A percentile compares a stretch with the other conserved stretches of the same genome.
These are phyloP conservation scores for Trogon surrucura DNA, from an alignment of 2,113 vertebrate genomes.

Conservation along the genomic window DNA sequence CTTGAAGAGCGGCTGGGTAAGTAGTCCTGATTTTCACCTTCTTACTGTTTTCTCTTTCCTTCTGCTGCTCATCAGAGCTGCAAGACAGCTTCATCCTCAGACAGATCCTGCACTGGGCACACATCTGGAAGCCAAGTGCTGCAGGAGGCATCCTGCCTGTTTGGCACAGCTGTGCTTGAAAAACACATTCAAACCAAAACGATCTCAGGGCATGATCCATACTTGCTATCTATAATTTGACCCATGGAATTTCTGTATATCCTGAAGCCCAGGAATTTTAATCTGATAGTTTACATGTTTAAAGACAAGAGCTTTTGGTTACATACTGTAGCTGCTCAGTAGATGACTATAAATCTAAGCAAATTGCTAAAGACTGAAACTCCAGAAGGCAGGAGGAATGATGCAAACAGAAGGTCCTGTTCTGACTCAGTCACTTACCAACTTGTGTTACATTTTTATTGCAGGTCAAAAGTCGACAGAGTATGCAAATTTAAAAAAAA, in stretches of 20 bases:
- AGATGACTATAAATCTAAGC: conserved; percentile 21
- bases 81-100: not conserved
- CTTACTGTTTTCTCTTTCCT: not conserved
- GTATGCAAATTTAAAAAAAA: conserved; percentile 49
- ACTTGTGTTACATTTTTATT: conserved; percentile 61
- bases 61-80: not conserved
- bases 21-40: not conserved
- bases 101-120: not conserved
- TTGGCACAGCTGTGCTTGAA: not conserved
- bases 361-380: not conserved
- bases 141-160: not conserved
- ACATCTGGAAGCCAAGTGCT: not conserved
- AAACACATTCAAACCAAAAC: not conserved
- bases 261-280: conserved; percentile 14
- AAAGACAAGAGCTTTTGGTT: not conserved
- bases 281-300: conserved; percentile 2
- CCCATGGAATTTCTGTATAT: not conserved
- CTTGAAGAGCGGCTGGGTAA: not conserved
- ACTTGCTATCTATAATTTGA: not conserved
- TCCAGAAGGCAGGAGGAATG: conserved; percentile 47
- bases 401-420: conserved; percentile 67
- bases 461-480: conserved; percentile 56
- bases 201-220: not conserved
- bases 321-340: not conserved
- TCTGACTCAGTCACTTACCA: conserved; percentile 62